Evolutionary conservation across 2,113 vertebrate species (phyloP), one percentile per base, ranked within the genome.

Genomic region (Edolisoma coerulescens): DNA sequence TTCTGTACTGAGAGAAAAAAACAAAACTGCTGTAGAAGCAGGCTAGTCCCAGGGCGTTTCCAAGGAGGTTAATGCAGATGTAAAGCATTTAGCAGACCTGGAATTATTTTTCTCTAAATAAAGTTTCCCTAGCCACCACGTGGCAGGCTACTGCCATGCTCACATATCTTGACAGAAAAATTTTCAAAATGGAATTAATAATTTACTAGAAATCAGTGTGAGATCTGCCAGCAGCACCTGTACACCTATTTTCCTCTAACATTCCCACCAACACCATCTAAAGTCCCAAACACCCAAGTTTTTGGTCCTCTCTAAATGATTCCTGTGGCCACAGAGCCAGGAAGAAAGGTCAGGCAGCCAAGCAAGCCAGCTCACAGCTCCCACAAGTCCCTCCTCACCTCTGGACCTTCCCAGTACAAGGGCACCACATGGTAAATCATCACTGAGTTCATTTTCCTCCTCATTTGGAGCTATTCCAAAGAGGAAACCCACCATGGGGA

Each of bases 361-460:
- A 22, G 17, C 20, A 4, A 70, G 32, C 13, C 63, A 9, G 24
- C 19, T 68, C 50, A 28, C 56, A 75, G 39, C 23, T 59, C 37
- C n/a, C 47, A 21, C 2, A 0, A 5, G 6, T 7, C 44, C 30
- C 8, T 63, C 23, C 37, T n/a, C n/a, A 71, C 13, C 33, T 52
- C 35, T n/a, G 5, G 1, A 30, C 37, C 21, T 50, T 33, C 50
- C 83, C 52, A 17, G 27, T 14, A 52, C 0, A 3, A 90, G 19
- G 15, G 3, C 15, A n/a, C 7, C 6, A 1, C 15, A 18, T 8
- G 5, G n/a, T 32, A 59, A 54, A 63, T 42, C 39, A n/a, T 3
- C 39, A 53, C 19, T 0, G 1, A 64, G 19, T 8, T 24, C 2
- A 24, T 37, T 41, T 56, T 68, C 22, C 24, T 73, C 21, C 32